Evolutionary conservation across 2,888 invertebrate species (phyloP).

Genomic region (Lampropteryx suffumata): DNA sequence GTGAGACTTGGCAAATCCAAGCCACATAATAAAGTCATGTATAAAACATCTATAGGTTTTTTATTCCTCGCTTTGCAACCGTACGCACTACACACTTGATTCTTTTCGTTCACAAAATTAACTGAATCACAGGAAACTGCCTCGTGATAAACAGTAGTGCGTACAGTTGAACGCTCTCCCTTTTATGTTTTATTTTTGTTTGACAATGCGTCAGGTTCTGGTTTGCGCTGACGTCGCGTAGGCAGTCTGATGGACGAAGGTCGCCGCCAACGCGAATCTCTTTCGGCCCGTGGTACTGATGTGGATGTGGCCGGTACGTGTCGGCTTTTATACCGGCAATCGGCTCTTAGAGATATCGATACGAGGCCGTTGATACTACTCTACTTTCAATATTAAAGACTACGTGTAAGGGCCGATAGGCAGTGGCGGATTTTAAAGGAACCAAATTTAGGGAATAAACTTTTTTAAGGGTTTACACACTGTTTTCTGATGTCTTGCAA

Average conservation of each 20-base stretch:
- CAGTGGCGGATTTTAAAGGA: no score
- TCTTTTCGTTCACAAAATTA: no score
- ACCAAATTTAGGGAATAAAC: no score
- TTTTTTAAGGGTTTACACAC: no score
- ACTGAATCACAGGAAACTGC: not conserved
- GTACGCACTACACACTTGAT: conserved; percentile 1
- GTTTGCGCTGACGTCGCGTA: conserved; percentile 65
- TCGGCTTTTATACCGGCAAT: conserved; percentile 3
- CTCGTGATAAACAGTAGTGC: conserved; percentile 2
- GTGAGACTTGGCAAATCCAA: conserved; percentile 1
- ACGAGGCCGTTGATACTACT: not conserved
- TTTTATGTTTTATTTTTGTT: conserved; percentile 42
- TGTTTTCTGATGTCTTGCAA: no score
- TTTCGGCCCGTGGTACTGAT: conserved; percentile 81
- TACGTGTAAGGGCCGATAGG: no score
- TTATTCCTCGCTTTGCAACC: conserved; percentile 19
- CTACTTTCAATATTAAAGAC: no score
- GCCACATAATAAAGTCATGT: conserved; percentile 12
- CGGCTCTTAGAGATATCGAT: conserved; percentile 3
- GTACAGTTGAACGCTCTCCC: conserved; percentile 18
- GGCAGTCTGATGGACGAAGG: conserved; percentile 53
- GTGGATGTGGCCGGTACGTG: conserved; percentile 42
- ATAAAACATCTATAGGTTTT: not conserved
- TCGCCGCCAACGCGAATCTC: conserved; percentile 76
- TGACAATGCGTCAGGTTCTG: conserved; percentile 62